A percentile compares a stretch with the other conserved stretches of the same genome.
phyloP scores from a whole-genome alignment of 1,140 invertebrate genomes.

The Aphaenogaster ashmeadi region DNA sequence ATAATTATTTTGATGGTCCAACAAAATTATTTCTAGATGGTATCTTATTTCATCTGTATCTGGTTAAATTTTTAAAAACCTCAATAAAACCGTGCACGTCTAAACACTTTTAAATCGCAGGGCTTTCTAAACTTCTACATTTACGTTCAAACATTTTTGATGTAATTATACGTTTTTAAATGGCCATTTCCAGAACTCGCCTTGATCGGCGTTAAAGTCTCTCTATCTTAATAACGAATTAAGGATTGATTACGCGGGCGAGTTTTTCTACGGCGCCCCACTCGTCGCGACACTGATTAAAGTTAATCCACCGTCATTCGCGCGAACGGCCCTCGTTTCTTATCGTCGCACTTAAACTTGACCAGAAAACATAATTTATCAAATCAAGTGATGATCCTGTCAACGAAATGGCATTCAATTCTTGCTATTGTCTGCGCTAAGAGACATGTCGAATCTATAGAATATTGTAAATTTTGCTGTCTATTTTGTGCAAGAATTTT shows the following conservation, averaged over 20 bases:
- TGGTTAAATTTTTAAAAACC: too few relatives aligned
- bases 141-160: neutral
- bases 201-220: neutral
- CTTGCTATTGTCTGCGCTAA: neutral
- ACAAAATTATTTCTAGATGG: too few relatives aligned
- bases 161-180: neutral
- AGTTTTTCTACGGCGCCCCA: neutral
- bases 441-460: neutral
- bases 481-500: neutral
- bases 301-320: neutral
- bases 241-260: neutral
- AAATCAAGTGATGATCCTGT: neutral
- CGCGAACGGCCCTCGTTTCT: neutral
- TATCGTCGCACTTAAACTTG: neutral
- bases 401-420: neutral
- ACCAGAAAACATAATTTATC: neutral
- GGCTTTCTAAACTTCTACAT: neutral
- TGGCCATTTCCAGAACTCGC: neutral
- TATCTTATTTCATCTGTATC: too few relatives aligned
- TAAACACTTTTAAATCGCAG: neutral
- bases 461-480: neutral
- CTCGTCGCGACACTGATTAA: neutral
- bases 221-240: constrained; percentile 5
- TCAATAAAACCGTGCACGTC: too few relatives aligned
- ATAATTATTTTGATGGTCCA: too few relatives aligned